These are phyloP conservation scores for Nomada lathburiana DNA, from an alignment of 2,888 invertebrate genomes.

Conservation along the genomic window DNA sequence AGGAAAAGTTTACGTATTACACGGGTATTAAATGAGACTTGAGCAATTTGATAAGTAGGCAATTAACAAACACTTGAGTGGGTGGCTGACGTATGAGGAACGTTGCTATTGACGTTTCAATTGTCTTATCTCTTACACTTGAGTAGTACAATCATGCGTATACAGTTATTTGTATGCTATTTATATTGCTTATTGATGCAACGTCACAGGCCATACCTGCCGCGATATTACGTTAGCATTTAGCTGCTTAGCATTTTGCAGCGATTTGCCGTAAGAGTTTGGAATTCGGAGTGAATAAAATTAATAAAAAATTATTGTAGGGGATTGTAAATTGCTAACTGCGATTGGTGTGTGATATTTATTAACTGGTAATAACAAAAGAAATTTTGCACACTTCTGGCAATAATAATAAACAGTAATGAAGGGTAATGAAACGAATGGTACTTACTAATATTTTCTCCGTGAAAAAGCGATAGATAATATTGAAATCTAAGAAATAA, in stretches of 20 bases:
- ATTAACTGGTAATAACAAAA: too few species aligned
- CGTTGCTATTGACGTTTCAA: neutral
- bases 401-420: too few species aligned
- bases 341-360: neutral
- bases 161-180: slow-evolving; percentile 4
- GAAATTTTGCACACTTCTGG: too few species aligned
- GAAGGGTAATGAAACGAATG: too few species aligned
- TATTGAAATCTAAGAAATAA: too few species aligned
- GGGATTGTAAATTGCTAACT: too few species aligned
- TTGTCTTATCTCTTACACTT: neutral
- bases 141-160: neutral
- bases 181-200: slow-evolving; percentile 8
- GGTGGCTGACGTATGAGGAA: neutral
- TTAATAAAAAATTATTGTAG: neutral
- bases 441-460: too few species aligned
- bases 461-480: too few species aligned
- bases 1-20: too few species aligned
- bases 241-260: slow-evolving; percentile 1
- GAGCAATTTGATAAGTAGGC: too few species aligned
- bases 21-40: too few species aligned
- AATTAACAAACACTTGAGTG: neutral
- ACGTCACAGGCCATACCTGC: slow-evolving; percentile 5
- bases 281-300: neutral
- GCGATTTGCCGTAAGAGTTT: neutral
- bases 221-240: neutral